Evolutionary conservation across 2,888 invertebrate genomes (phyloP), one percentile per base, ranked within the genome.

Genomic region (Malthinus seriepunctatus): DNA sequence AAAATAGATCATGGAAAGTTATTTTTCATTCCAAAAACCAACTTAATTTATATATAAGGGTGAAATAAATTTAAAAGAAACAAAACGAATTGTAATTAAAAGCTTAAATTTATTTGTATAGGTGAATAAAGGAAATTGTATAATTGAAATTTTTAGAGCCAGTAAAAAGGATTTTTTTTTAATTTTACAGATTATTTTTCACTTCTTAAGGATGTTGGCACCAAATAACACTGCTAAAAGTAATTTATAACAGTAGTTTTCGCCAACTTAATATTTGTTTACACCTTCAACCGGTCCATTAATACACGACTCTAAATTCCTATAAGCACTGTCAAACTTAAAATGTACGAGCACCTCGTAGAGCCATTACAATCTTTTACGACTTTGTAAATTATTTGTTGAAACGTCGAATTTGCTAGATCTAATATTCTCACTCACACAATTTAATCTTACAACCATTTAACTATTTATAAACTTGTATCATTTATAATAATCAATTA

Each of bases 241-340:
- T 60, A 64, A 66, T 66, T 66, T 66, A 66, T 66, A 54, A 50
- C 46, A 58, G 59, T 60, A 60, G 56, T 63, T 65, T 52, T 46
- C 60, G 62, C 58, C 61, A 63, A 64, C 62, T 63, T 64, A 61
- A 63, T 63, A 64, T 66, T 66, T 66, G 64, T 64, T 64, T 66
- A 66, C 66, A 64, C 63, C 64, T 63, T 59, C 23, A 51, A 61
- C 62, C 57, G 56, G 34, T 57, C 55, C 60, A 61, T 63, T 63
- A 63, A 59, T 62, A 63, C 51, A 49, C 54, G 56, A 37, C 51
- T 15, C 42, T 45, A 11, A 32, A 50, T 46, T 60, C 57, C 47
- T 23, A 23, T 46, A 52, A 46, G 38, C 47, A 42, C 52, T 53
- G 56, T 60, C 62, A 60, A 57, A 63, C 51, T 50, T 46, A 32